Base-by-base conservation (phyloP, 2,113 vertebrate species). In the Tor tambroides region DNA sequence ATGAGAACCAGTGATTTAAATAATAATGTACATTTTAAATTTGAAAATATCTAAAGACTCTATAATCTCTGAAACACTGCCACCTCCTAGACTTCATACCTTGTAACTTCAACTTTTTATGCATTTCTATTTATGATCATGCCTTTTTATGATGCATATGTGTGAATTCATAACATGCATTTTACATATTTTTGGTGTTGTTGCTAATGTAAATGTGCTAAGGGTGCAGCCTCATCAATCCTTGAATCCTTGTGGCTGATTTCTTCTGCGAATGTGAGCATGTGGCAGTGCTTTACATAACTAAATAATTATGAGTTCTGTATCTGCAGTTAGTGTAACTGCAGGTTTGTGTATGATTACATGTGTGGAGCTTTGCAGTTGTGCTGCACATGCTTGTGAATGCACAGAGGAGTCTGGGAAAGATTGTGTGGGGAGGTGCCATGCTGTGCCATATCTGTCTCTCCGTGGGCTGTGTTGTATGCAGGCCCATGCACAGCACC, bases 401-500 rank as follows among this genome's bases (percentile, higher is more conserved):
- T 63, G 71, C 54, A 54, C 30, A 28, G 15, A 35, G 21, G n/a
- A 43, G 32, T 51, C 51, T 43, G 54, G 51, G 63, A 71, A 59
- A 30, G 65, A 85, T 84, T 80, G 19, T 32, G 67, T 17, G n/a
- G 23, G 69, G 61, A 56, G 91, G 86, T 89, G 89, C 90, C 91
- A 91, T 77, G 77, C 91, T 92, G 93, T 83, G 92, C 91, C 89
- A 56, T 71, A 65, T 61, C 56, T 84, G 76, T 65, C 67, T 63
- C 28, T 81, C 72, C 46, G 54, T 56, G 28, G 77, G 81, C 78
- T 87, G 77, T 92, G 92, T 91, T 91, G 86, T 93, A 93, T 94
- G 94, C 93, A 93, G 90, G 91, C 89, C 91, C 51, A 89, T 89
- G 85, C 92, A 90, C 83, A 77, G 87, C 88, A 93, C 92, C 95